Evolutionary conservation across 2,888 invertebrate species (phyloP).

Genomic region (Orchesellides sinensis): DNA sequence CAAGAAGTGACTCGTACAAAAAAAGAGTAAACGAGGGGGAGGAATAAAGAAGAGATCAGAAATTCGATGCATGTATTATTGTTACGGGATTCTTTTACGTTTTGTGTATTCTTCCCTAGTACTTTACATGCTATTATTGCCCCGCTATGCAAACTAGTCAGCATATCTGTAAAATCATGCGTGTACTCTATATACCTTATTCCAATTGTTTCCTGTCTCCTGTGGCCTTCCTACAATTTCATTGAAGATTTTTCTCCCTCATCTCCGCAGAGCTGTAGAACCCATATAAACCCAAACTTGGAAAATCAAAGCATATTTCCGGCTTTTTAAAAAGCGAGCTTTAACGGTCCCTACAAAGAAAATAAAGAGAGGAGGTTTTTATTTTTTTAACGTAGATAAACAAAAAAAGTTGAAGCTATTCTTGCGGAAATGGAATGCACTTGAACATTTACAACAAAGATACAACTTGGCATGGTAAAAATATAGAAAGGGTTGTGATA

Average conservation of each 20-base stretch:
- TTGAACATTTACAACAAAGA: background rate
- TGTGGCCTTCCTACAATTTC: constrained; percentile 53
- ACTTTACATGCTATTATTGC: constrained; percentile 51
- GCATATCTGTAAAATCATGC: background rate
- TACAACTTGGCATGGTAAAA: background rate
- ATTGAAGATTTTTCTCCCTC: constrained; percentile 43
- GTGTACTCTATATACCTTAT: constrained; percentile 5
- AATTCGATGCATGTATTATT: constrained; percentile 59
- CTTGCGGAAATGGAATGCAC: constrained; percentile 22
- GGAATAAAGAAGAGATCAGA: constrained; percentile 39
- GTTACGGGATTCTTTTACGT: constrained; percentile 33
- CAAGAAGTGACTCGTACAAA: constrained; percentile 14
- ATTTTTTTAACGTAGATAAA: constrained; percentile 45
- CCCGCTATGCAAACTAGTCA: constrained; percentile 33
- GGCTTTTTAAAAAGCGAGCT: constrained; percentile 48
- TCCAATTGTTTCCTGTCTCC: constrained; percentile 61
- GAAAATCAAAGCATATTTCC: constrained; percentile 58
- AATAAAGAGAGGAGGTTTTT: constrained; percentile 18
- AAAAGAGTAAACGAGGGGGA: constrained; percentile 10
- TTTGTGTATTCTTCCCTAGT: constrained; percentile 25
- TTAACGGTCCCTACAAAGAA: constrained; percentile 1
- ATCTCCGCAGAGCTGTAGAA: background rate
- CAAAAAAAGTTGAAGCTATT: constrained; percentile 3
- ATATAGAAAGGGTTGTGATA: no score
- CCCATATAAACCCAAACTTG: constrained; percentile 37